Percentiles rank a stretch among this genome's conserved stretches.
phyloP scores from a whole-genome alignment of 2,797 vertebrate species.

The Pampus argenteus region DNA sequence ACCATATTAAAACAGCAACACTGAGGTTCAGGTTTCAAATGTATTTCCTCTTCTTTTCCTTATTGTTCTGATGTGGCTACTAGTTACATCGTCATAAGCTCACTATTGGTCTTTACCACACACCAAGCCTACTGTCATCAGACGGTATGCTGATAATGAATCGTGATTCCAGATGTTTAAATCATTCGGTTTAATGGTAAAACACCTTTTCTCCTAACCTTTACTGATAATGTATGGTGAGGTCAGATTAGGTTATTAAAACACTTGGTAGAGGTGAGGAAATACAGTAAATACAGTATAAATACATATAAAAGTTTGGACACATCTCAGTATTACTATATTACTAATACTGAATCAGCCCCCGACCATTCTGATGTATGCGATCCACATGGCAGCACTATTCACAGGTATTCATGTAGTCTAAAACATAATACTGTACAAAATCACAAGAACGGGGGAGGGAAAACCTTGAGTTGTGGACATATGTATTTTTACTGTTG shows the following conservation, averaged over 20 bases:
- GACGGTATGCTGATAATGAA: background rate
- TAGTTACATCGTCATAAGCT: background rate
- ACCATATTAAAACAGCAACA: background rate
- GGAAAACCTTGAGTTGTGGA: background rate
- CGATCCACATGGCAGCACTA: background rate
- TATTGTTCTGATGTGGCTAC: background rate
- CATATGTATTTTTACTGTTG: too few species aligned
- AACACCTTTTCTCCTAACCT: too few species aligned
- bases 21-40: background rate
- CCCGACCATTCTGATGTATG: background rate
- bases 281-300: too few species aligned
- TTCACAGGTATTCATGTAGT: background rate
- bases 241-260: too few species aligned
- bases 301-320: too few species aligned
- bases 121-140: too few species aligned
- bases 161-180: too few species aligned
- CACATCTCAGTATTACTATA: too few species aligned
- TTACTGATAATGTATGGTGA: too few species aligned
- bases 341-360: background rate
- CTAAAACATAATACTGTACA: too few species aligned
- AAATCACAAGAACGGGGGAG: background rate
- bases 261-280: too few species aligned
- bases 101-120: background rate
- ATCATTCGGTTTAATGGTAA: too few species aligned
- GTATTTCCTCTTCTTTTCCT: background rate